phyloP scores from a whole-genome alignment of 2,888 invertebrate genomes.

The Epicampocera succincta region DNA sequence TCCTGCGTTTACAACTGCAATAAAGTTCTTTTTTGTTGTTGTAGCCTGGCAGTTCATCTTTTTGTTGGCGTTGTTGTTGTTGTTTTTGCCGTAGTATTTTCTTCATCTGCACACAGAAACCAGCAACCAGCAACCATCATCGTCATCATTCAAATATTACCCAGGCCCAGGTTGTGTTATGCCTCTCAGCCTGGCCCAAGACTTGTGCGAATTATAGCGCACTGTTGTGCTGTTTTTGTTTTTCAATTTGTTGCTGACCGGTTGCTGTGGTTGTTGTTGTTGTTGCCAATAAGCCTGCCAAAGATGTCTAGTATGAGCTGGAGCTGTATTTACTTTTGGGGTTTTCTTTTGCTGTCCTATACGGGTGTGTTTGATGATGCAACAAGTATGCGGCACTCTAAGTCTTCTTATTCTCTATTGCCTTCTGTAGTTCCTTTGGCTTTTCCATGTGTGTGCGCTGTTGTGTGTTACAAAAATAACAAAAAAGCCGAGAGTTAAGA shows the following conservation, averaged over 20 bases:
- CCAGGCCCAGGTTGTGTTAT: constrained; percentile 17
- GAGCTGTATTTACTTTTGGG: not conserved
- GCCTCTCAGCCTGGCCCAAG: constrained; percentile 10
- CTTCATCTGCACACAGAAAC: constrained; percentile 44
- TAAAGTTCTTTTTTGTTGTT: constrained; percentile 10
- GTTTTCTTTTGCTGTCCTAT: not conserved
- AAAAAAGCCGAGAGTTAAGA: constrained; percentile 22
- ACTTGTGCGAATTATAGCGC: constrained; percentile 18
- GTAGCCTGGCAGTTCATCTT: not conserved
- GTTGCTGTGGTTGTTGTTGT: constrained; percentile 6
- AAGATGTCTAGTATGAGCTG: constrained; percentile 7
- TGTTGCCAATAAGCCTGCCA: constrained; percentile 1
- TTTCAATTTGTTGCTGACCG: constrained; percentile 7
- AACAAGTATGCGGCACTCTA: constrained; percentile 57
- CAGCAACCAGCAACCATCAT: constrained; percentile 55
- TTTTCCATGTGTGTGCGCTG: constrained; percentile 23
- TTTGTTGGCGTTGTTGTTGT: constrained; percentile 22
- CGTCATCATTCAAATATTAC: constrained; percentile 57
- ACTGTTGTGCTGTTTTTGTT: not conserved
- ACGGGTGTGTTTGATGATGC: constrained; percentile 52
- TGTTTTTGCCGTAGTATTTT: constrained; percentile 15
- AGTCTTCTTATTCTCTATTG: constrained; percentile 40
- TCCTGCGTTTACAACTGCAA: constrained; percentile 66
- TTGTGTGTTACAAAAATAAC: not conserved
- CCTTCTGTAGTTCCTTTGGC: constrained; percentile 28